phyloP scores from a whole-genome alignment of 2,113 vertebrate genomes.

The Oriolus oriolus region DNA sequence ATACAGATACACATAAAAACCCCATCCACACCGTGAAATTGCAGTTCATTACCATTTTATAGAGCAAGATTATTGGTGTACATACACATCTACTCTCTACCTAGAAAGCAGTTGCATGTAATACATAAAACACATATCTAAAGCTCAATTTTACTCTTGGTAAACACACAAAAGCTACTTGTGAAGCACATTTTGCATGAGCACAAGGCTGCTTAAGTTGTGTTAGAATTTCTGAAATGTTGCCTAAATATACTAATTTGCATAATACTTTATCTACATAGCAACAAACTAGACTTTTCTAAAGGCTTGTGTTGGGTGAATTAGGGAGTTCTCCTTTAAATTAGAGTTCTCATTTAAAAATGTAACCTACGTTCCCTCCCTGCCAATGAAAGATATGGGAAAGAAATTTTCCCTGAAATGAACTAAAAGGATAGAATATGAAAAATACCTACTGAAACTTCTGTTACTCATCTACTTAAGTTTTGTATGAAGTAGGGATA shows the following conservation, averaged over 20 bases:
- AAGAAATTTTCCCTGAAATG: not conserved
- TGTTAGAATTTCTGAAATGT: not conserved
- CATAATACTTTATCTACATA: not conserved
- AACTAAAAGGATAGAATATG: not conserved
- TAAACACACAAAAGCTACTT: not conserved
- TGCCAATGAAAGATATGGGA: not conserved
- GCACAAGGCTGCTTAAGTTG: not conserved
- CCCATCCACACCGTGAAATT: not conserved
- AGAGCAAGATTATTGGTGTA: not conserved
- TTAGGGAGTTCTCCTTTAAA: not conserved
- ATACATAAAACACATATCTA: not conserved
- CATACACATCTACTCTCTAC: not conserved
- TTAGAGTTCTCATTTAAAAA: not conserved
- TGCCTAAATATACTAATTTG: not conserved
- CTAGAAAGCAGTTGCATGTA: not conserved
- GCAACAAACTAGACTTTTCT: not conserved
- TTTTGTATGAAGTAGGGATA: not conserved
- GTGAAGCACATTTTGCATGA: not conserved
- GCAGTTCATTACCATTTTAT: not conserved
- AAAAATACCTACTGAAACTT: not conserved
- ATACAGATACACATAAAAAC: slow-evolving; percentile 20
- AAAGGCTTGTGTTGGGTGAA: not conserved
- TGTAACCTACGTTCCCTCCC: not conserved
- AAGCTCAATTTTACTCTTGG: not conserved
- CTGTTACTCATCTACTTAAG: not conserved